A percentile compares a stretch with the other conserved stretches of the same genome.
Evolutionary conservation across 1,140 invertebrate species (phyloP).

Genomic region (Platorchestia sp.): DNA sequence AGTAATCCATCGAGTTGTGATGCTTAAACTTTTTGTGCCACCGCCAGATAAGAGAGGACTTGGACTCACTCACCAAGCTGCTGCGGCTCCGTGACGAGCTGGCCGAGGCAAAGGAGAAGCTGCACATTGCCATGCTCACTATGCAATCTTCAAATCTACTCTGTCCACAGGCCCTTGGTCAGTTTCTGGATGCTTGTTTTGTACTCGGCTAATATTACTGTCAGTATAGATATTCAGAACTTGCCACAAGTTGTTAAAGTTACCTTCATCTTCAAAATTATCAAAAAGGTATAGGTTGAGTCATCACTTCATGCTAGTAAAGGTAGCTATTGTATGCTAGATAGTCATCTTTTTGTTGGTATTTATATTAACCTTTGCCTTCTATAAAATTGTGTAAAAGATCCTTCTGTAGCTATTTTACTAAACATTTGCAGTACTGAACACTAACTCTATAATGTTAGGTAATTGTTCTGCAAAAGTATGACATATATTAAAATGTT

Average conservation of each 20-base stretch:
- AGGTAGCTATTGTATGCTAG: no score
- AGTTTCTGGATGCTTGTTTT: neutral
- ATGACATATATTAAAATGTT: no score
- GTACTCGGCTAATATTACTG: neutral
- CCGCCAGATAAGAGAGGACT: neutral
- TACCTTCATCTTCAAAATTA: neutral
- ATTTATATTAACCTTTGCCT: no score
- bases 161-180: neutral
- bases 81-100: neutral
- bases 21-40: neutral
- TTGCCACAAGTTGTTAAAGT: neutral
- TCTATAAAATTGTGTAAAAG: no score
- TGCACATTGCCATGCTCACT: neutral
- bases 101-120: neutral
- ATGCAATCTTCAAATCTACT: neutral
- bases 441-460: no score
- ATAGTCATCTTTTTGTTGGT: no score
- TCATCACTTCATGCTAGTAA: neutral
- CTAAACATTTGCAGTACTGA: no score
- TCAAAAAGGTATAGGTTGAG: neutral
- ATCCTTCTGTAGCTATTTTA: no score
- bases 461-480: no score
- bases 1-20: neutral
- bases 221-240: neutral
- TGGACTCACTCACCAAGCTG: neutral